phyloP scores from a whole-genome alignment of 2,797 vertebrate species.

The Naso thynnoides region DNA sequence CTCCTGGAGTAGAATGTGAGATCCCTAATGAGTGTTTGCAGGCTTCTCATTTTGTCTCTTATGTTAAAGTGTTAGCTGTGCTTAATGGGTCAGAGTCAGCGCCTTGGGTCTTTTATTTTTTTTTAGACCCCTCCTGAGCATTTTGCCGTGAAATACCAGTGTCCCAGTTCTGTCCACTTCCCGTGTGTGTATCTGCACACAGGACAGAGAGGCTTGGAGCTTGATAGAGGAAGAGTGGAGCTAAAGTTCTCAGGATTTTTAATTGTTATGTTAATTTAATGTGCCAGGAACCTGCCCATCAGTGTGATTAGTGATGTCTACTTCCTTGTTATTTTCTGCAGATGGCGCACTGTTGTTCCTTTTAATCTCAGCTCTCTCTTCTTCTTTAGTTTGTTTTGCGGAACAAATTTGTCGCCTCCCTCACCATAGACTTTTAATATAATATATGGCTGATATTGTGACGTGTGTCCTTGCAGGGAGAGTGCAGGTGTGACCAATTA shows the following conservation, averaged over 20 bases:
- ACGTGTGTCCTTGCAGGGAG: background rate
- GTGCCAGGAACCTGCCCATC: slow-evolving; percentile 2
- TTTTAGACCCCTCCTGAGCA: slow-evolving; percentile 24
- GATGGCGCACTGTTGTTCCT: background rate
- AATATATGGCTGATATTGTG: background rate
- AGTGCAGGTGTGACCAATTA: background rate
- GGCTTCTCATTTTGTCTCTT: background rate
- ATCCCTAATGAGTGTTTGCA: slow-evolving; percentile 19
- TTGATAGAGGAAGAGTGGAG: background rate
- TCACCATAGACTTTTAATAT: background rate
- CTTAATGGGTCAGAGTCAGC: slow-evolving; percentile 42
- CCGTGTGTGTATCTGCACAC: slow-evolving; percentile 12
- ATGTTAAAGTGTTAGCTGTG: slow-evolving; percentile 29
- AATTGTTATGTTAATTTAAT: background rate
- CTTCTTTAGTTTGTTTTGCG: background rate
- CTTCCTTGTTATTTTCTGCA: background rate
- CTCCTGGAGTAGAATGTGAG: slow-evolving; percentile 1
- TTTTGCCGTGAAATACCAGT: slow-evolving; percentile 39
- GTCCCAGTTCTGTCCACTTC: slow-evolving; percentile 40
- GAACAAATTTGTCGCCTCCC: too few relatives aligned
- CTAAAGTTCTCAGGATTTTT: background rate
- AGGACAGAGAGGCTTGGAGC: background rate
- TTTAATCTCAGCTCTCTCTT: background rate
- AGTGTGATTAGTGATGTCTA: background rate
- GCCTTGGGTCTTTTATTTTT: slow-evolving; percentile 20